Evolutionary conservation across 2,888 invertebrate genomes (phyloP).

Genomic region (Oxycera nigricornis): DNA sequence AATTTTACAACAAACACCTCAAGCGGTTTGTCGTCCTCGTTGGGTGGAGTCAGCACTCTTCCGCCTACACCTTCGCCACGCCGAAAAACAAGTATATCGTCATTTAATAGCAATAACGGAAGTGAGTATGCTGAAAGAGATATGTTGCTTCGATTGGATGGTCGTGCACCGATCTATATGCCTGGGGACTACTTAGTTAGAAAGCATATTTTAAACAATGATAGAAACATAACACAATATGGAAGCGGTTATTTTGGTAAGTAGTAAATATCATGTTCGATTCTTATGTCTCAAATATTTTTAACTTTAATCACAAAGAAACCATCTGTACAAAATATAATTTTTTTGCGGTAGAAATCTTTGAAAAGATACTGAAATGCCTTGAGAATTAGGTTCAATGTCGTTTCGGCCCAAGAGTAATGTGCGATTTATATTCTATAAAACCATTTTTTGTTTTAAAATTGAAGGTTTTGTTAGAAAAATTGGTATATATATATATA

Average conservation of each 20-base stretch:
- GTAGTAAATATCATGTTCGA: conserved; percentile 21
- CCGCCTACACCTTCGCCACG: conserved; percentile 74
- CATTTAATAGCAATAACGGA: conserved; percentile 68
- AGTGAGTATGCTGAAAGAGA: conserved; percentile 49
- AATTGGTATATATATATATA: too few relatives aligned
- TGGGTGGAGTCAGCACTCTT: conserved; percentile 61
- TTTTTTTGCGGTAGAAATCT: too few relatives aligned
- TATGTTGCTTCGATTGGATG: conserved; percentile 49
- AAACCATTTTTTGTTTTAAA: too few relatives aligned
- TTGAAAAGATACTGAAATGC: too few relatives aligned
- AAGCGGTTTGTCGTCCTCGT: conserved; percentile 55
- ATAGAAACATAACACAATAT: conserved; percentile 56
- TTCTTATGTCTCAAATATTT: too few relatives aligned
- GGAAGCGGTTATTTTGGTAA: conserved; percentile 60
- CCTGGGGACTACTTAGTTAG: conserved; percentile 56
- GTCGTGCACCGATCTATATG: conserved; percentile 55
- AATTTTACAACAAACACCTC: conserved; percentile 62
- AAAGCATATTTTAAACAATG: conserved; percentile 56
- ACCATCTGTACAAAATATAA: too few relatives aligned
- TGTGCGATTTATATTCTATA: too few relatives aligned
- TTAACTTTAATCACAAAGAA: too few relatives aligned
- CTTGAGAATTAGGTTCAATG: too few relatives aligned
- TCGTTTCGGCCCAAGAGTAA: too few relatives aligned
- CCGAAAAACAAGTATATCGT: conserved; percentile 75
- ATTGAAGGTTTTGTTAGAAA: too few relatives aligned